These are phyloP conservation scores for Drosophila nasuta DNA, from an alignment of 1,140 invertebrate species.

Conservation along the genomic window DNA sequence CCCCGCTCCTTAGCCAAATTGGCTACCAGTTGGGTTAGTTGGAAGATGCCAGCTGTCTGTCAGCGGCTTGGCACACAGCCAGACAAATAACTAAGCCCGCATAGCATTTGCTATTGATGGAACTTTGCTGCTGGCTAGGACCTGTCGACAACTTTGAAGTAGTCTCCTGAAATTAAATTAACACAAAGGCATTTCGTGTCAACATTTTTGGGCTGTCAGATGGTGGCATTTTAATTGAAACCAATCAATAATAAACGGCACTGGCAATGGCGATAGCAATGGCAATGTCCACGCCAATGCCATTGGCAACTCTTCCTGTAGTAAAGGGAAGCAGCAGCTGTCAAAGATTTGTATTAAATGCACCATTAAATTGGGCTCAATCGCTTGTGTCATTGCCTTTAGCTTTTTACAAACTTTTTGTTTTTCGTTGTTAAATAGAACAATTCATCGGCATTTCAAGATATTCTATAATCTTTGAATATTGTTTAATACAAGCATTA, in stretches of 20 bases:
- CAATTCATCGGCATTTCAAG: no score
- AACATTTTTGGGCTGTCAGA: conserved; percentile 60
- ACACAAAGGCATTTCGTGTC: conserved; percentile 72
- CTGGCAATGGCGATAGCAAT: neutral
- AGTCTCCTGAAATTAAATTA: conserved; percentile 73
- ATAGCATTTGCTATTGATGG: conserved; percentile 52
- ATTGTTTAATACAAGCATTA: no score
- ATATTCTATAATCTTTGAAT: no score
- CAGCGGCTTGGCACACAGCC: conserved; percentile 38
- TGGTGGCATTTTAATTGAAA: conserved; percentile 79
- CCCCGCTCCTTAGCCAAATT: neutral
- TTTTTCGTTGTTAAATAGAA: neutral
- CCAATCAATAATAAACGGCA: conserved; percentile 65
- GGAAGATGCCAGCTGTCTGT: conserved; percentile 48
- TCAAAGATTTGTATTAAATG: conserved; percentile 18
- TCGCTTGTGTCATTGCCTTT: neutral
- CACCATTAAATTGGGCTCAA: conserved; percentile 15
- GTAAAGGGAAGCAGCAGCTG: conserved; percentile 16
- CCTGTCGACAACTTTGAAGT: conserved; percentile 71
- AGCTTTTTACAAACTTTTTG: neutral
- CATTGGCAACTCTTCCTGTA: neutral
- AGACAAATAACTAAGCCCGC: conserved; percentile 52
- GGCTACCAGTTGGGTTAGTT: neutral
- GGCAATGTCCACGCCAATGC: neutral
- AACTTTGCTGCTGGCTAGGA: conserved; percentile 49